Evolutionary conservation across 92 coral and sea anemone species (phyloP), one percentile per base, ranked within the genome.

Genomic region (Epizoanthus ramosus): DNA sequence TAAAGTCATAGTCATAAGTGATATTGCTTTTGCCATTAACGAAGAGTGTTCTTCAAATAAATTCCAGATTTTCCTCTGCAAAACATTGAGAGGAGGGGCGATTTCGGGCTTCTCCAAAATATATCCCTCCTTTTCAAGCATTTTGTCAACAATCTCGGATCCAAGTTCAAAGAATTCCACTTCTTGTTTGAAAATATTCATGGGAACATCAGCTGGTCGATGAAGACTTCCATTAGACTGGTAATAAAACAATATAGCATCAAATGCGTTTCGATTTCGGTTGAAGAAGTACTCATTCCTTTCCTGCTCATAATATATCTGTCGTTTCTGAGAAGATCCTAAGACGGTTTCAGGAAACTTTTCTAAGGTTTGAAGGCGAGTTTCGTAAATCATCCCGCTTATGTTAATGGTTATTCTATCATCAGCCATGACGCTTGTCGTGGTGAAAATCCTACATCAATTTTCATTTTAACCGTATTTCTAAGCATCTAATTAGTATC

Each of bases 211-310:
- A 7, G 74, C 79, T 8, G 87, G 90, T 45, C 85, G 73, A 47
- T 75, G 79, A 7, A 87, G 84, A 14, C 80, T 83, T 39, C 90
- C 90, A 22, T 82, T 75, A 15, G 90, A 87, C 57, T 87, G 90
- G 69, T 87, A 87, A 33, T 71, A 87, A 58, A 65, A 87, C 19
- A 87, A 80, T 60, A 82, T 87, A 18, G 87, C 90, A 35, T 87
- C 87, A 59, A 87, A 87, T 19, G 87, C 81, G 74, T 87, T 79
- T 50, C 90, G 80, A 74, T 87, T 87, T n/a, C 87, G 86, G 41
- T 83, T 87, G 54, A 87, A 87, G 69, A 87, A 87, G 60, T 74
- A 87, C 52, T 87, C 87, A 17, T 82, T 56, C 13, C 66, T 74
- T 31, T 66, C 67, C 39, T 67, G 14, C n/a, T 57, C 80, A 31